Evolutionary conservation across 2,888 invertebrate species (phyloP), one percentile per base, ranked within the genome.

Genomic region (Andricus curvator): DNA sequence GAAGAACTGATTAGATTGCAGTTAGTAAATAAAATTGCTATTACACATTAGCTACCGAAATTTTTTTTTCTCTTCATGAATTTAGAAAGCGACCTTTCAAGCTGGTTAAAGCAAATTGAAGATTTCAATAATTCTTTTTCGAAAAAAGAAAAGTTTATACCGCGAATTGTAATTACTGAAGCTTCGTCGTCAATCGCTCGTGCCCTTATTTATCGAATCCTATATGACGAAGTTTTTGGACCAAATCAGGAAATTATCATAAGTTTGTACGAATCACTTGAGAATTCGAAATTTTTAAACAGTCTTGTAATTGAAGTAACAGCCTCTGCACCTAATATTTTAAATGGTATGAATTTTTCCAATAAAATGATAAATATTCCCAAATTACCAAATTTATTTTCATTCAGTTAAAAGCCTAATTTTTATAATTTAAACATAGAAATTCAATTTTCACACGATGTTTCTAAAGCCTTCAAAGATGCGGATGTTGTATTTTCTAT

Each of bases 401-500:
- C 8, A 51, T 20, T 51, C 1, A 51, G n/a, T 51, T 20, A 13
- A 41, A 41, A 41, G 13, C 13, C 3, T 41, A 1, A 41, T 41
- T 41, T 41, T 0, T 13, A 2, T 41, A 41, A 41, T 41, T 41
- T 41, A 41, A 41, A 41, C 41, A 62, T 22, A 87, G 87, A 78
- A 3, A 78, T 87, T 2, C 66, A 6, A 20, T 81, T 79, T n/a
- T 78, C 84, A 8, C 37, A 67, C 11, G 82, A 88, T 48, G 68
- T 74, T 0, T 80, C 86, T 4, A 25, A 77, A 1, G 83, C 85
- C 20, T 88, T 87, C 76, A 82, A 80, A n/a, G 79, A 86, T 25
- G 87, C 85, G 0, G 86, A 88, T 29, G 60, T 85, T 11, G 82
- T 86, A 1, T 79, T 88, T 68, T 85, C 80, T 15, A 82, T 88